A percentile compares a stretch with the other conserved stretches of the same genome.
Evolutionary conservation across 2,113 vertebrate genomes (phyloP).

Genomic region (Cariama cristata): DNA sequence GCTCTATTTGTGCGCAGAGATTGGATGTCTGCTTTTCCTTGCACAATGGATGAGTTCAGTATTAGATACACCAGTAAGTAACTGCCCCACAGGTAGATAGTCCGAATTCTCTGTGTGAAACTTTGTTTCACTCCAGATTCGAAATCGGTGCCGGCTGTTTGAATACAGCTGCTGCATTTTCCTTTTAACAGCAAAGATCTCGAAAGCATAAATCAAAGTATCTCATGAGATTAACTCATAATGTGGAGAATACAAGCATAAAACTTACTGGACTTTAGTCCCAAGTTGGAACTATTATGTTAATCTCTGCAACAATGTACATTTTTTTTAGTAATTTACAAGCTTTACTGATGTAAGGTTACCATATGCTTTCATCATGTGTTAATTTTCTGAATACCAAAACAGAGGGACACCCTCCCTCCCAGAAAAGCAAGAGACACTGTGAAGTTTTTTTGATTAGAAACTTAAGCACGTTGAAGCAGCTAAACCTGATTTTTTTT

Average conservation of each 20-base stretch:
- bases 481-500: background rate
- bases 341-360: background rate
- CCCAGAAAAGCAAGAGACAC: background rate
- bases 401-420: background rate
- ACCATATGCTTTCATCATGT: background rate
- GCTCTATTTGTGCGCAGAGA: background rate
- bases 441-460: background rate
- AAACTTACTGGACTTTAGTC: background rate
- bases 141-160: background rate
- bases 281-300: conserved; percentile 2
- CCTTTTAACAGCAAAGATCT: background rate
- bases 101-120: background rate
- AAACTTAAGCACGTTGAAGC: background rate
- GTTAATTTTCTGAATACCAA: background rate
- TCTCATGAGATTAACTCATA: background rate
- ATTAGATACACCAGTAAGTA: background rate
- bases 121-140: background rate
- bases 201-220: background rate
- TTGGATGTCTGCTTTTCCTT: background rate
- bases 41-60: background rate
- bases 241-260: background rate
- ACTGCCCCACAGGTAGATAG: background rate
- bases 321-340: conserved; percentile 47
- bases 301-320: background rate
- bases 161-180: background rate